Percentiles rank a stretch among this genome's conserved stretches.
These are phyloP conservation scores for Archips xylosteana DNA, from an alignment of 2,888 invertebrate genomes.

Conservation along the genomic window DNA sequence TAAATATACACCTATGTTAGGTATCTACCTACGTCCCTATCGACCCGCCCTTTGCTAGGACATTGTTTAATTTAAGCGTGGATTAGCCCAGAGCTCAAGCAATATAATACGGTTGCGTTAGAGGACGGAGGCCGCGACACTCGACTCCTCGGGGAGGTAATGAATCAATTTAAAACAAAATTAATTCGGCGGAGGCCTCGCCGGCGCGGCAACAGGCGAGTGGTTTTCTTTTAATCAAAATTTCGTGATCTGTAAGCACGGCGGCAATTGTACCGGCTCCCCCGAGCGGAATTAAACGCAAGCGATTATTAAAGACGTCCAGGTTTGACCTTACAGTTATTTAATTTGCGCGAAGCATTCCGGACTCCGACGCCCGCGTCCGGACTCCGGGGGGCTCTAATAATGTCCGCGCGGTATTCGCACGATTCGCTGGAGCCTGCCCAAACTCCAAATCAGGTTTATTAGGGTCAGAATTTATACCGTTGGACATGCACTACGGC, in stretches of 20 bases:
- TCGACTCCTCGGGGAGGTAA: conserved; percentile 26
- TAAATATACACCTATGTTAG: background rate
- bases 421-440: background rate
- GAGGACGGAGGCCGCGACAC: conserved; percentile 9
- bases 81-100: conserved; percentile 1
- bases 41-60: background rate
- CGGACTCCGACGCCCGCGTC: background rate
- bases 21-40: background rate
- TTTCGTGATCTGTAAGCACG: conserved; percentile 22
- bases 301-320: conserved; percentile 8
- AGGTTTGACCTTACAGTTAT: conserved; percentile 7
- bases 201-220: conserved; percentile 10
- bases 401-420: conserved; percentile 2
- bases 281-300: background rate
- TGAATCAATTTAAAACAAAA: conserved; percentile 37
- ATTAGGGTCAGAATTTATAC: conserved; percentile 3
- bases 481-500: background rate
- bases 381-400: background rate
- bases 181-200: conserved; percentile 21
- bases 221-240: conserved; percentile 37
- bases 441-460: conserved; percentile 14
- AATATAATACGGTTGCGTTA: conserved; percentile 30
- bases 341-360: conserved; percentile 15
- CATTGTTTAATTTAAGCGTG: background rate
- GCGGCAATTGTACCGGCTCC: background rate